Evolutionary conservation across 2,888 invertebrate genomes (phyloP).

Genomic region (Ormyrus labotus): DNA sequence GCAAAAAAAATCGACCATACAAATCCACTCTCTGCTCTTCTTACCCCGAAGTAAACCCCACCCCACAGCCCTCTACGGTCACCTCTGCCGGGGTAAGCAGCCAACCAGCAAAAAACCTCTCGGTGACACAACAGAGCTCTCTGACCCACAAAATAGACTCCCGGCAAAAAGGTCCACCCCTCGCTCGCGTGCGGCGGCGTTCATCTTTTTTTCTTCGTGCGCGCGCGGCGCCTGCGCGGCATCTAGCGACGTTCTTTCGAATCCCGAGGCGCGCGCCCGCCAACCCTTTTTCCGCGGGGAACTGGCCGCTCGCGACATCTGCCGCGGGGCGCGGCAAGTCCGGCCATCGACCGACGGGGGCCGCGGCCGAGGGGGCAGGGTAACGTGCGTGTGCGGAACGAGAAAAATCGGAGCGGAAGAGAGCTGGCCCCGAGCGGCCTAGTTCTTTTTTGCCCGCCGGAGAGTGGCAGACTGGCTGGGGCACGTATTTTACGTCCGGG

Average conservation of each 20-base stretch:
- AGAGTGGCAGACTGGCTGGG: conserved; percentile 26
- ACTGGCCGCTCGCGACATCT: conserved; percentile 61
- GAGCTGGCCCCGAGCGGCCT: conserved; percentile 6
- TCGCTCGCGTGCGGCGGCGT: not conserved
- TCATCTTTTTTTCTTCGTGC: not conserved
- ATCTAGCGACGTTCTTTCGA: conserved; percentile 61
- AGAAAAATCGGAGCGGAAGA: conserved; percentile 44
- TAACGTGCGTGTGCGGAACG: conserved; percentile 32
- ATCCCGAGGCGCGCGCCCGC: conserved; percentile 50
- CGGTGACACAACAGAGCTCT: conserved; percentile 2
- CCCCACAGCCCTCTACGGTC: no score
- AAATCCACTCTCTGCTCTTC: no score
- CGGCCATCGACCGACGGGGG: conserved; percentile 43
- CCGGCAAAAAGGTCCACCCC: conserved; percentile 4
- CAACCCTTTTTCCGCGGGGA: conserved; percentile 57
- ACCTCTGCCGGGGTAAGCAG: not conserved
- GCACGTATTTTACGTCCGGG: not conserved
- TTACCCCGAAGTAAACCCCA: no score
- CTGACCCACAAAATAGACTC: conserved; percentile 34
- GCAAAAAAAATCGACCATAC: no score
- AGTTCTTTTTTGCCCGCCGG: conserved; percentile 42
- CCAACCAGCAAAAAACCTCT: not conserved
- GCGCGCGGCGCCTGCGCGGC: conserved; percentile 43
- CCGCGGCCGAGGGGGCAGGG: conserved; percentile 5
- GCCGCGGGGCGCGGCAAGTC: conserved; percentile 57